phyloP scores from a whole-genome alignment of 2,888 invertebrate genomes.

The Laothoe populi region DNA sequence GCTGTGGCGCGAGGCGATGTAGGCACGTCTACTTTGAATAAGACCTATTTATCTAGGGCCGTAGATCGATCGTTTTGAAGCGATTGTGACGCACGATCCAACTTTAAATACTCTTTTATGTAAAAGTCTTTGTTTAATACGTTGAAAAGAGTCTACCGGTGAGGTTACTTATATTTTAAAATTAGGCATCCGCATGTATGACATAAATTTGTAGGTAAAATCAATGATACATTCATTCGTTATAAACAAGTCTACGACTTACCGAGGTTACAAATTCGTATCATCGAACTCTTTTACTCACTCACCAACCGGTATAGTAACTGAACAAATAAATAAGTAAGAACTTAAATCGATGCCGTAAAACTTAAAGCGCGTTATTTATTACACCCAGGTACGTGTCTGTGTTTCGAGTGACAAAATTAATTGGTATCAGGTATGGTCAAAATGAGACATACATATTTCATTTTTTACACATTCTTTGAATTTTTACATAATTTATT shows the following conservation, averaged over 20 bases:
- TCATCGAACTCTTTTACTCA: not conserved
- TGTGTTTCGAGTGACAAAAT: conserved; percentile 13
- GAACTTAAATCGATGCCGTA: conserved; percentile 37
- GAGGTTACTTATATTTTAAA: too few species aligned
- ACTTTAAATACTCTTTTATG: too few species aligned
- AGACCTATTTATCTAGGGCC: too few species aligned
- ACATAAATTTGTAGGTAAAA: too few species aligned
- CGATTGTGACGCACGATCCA: too few species aligned
- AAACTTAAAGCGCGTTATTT: conserved; percentile 30
- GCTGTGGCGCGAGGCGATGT: too few species aligned
- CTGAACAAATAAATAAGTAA: conserved; percentile 40
- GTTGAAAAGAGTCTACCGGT: too few species aligned
- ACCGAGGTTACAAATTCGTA: conserved; percentile 5
- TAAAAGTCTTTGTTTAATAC: too few species aligned
- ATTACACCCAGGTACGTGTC: conserved; percentile 10
- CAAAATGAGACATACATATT: conserved; percentile 11
- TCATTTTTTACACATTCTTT: not conserved
- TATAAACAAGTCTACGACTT: not conserved
- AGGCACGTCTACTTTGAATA: too few species aligned
- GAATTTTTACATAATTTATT: not conserved
- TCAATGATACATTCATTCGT: not conserved
- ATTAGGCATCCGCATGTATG: too few species aligned
- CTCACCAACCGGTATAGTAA: conserved; percentile 38
- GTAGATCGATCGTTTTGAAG: too few species aligned
- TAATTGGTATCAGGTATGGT: conserved; percentile 20